Conservation (phyloP, 1,140 invertebrate species). For the Zaprionus capensis region DNA sequence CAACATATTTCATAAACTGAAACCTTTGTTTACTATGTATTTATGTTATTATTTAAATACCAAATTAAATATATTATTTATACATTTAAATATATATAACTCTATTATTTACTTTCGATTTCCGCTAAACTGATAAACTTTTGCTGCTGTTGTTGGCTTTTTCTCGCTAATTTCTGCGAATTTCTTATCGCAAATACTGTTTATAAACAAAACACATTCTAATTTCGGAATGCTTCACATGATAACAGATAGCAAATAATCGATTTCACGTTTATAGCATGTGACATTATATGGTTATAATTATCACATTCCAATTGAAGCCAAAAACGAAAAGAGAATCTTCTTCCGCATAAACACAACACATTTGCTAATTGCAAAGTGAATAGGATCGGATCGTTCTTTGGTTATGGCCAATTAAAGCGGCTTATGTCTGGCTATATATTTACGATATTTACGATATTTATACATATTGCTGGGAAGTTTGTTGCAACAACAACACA, state of each 20-base stretch:
- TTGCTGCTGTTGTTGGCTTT: background rate
- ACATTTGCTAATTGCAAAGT: background rate
- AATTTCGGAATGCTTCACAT: background rate
- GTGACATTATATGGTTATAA: background rate
- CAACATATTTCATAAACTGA: too few species aligned
- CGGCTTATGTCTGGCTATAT: conserved; percentile 25
- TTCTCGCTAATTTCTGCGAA: background rate
- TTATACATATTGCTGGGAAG: conserved; percentile 10
- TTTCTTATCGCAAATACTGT: background rate
- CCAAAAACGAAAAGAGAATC: background rate
- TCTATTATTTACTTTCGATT: background rate
- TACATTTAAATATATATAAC: background rate
- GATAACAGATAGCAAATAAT: background rate
- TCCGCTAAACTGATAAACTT: background rate
- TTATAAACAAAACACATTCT: conserved; percentile 6
- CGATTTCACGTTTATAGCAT: conserved; percentile 6
- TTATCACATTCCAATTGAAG: background rate
- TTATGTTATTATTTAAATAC: background rate
- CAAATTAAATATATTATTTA: too few species aligned
- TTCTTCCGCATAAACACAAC: conserved; percentile 1
- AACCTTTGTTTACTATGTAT: too few species aligned
- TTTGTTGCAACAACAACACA: conserved; percentile 52
- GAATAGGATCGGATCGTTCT: background rate
- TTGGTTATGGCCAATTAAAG: conserved; percentile 45
- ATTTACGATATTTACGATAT: background rate